These are phyloP conservation scores for Palythoa caribaeorum DNA, from an alignment of 92 coral and sea anemone genomes.

Conservation along the genomic window DNA sequence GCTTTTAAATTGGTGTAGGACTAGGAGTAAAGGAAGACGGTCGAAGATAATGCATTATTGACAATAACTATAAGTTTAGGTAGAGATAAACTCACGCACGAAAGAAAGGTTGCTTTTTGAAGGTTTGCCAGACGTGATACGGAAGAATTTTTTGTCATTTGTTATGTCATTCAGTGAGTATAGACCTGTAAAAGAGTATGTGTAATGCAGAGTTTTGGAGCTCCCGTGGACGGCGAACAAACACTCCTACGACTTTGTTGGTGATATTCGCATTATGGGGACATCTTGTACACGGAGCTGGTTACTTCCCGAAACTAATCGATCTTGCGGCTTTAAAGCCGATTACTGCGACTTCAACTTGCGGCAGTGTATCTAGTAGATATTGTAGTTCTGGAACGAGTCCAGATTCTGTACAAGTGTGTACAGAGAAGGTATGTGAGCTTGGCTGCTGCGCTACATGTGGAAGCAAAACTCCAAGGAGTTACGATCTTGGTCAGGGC, in stretches of 20 bases:
- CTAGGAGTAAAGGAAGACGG: background rate
- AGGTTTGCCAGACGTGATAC: background rate
- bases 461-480: conserved; percentile 59
- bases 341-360: conserved; percentile 84
- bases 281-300: conserved; percentile 41
- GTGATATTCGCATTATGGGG: conserved; percentile 54
- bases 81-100: background rate
- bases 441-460: conserved; percentile 87
- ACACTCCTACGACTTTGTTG: conserved; percentile 42
- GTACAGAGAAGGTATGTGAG: conserved; percentile 75
- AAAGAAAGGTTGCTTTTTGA: background rate
- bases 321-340: conserved; percentile 80
- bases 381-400: conserved; percentile 73
- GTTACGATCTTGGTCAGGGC: conserved; percentile 54
- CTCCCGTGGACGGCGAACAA: background rate
- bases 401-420: conserved; percentile 65
- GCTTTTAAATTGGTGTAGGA: background rate
- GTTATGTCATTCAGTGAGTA: background rate
- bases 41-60: background rate
- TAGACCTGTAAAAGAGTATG: background rate
- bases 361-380: conserved; percentile 76
- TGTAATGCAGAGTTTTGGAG: background rate
- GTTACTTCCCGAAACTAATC: conserved; percentile 75
- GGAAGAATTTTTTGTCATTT: background rate
- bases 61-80: background rate